phyloP scores from a whole-genome alignment of 2,888 invertebrate genomes.

The Diaperis boleti region DNA sequence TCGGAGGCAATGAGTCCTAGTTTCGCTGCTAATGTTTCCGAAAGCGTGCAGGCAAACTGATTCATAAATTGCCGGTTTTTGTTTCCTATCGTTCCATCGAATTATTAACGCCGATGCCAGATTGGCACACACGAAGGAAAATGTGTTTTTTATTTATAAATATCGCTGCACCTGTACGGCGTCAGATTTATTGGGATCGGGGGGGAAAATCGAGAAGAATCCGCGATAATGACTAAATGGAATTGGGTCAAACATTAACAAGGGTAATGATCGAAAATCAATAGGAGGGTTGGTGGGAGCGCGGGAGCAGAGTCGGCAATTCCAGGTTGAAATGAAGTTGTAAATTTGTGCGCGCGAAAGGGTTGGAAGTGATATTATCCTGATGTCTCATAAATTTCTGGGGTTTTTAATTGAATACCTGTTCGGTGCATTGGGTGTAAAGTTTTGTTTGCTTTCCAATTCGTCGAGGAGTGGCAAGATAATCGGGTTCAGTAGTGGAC shows the following conservation, averaged over 20 bases:
- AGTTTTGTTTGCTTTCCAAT: too few species aligned
- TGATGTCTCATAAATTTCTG: not conserved
- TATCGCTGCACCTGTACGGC: constrained; percentile 3
- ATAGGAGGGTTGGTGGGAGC: constrained; percentile 12
- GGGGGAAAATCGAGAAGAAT: constrained; percentile 13
- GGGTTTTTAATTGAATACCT: too few species aligned
- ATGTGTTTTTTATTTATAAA: constrained; percentile 10
- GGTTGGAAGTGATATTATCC: not conserved
- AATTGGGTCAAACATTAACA: constrained; percentile 29
- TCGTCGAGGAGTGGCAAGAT: too few species aligned
- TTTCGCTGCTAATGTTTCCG: not conserved
- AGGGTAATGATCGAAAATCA: constrained; percentile 34
- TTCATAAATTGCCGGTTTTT: constrained; percentile 2
- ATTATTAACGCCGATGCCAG: constrained; percentile 16
- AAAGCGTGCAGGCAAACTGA: not conserved
- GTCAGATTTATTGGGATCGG: not conserved
- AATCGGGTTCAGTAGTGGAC: too few species aligned
- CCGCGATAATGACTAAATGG: constrained; percentile 25
- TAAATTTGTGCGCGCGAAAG: not conserved
- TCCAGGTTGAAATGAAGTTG: constrained; percentile 12
- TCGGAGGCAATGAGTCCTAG: not conserved
- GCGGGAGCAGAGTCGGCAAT: constrained; percentile 5
- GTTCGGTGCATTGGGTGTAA: too few species aligned
- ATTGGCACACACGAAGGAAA: constrained; percentile 7
- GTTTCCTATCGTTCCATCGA: constrained; percentile 6